Evolutionary conservation across 2,888 invertebrate genomes (phyloP).

Genomic region (Camponotus fellah): DNA sequence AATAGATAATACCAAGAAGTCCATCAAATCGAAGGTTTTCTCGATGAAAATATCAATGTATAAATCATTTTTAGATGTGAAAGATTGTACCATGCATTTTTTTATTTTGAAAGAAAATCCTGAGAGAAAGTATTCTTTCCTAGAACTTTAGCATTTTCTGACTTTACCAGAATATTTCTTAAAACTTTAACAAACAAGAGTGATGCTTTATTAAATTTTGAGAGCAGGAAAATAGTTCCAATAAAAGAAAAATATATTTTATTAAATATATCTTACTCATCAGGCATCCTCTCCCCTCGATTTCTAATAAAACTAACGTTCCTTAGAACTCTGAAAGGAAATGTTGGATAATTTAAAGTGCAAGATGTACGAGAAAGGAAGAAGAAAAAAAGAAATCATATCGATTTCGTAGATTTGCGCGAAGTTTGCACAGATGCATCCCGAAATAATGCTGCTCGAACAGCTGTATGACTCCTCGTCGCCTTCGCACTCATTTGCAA

Average conservation of each 20-base stretch:
- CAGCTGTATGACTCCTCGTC: constrained; percentile 7
- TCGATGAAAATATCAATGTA: not conserved
- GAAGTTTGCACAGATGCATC: constrained; percentile 43
- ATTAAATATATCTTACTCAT: not conserved
- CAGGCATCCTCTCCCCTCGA: not conserved
- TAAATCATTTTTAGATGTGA: not conserved
- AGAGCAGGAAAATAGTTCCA: not conserved
- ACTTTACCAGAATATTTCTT: not conserved
- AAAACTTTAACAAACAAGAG: not conserved
- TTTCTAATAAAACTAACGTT: not conserved
- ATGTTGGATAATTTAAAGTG: not conserved
- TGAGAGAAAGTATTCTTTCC: not conserved
- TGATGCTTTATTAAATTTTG: not conserved
- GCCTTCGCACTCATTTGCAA: not conserved
- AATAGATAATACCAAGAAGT: not conserved
- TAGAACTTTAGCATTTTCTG: not conserved
- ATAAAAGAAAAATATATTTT: not conserved
- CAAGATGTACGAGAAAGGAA: not conserved
- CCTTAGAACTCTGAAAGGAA: not conserved
- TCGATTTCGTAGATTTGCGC: constrained; percentile 20
- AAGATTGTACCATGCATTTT: not conserved
- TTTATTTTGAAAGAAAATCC: not conserved
- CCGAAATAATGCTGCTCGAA: not conserved
- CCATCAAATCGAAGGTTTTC: not conserved
- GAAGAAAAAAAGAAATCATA: not conserved